Percentiles rank a stretch among this genome's conserved stretches.
These are phyloP conservation scores for Chelidonichthys spinosus DNA, from an alignment of 2,797 vertebrate species.

Conservation along the genomic window DNA sequence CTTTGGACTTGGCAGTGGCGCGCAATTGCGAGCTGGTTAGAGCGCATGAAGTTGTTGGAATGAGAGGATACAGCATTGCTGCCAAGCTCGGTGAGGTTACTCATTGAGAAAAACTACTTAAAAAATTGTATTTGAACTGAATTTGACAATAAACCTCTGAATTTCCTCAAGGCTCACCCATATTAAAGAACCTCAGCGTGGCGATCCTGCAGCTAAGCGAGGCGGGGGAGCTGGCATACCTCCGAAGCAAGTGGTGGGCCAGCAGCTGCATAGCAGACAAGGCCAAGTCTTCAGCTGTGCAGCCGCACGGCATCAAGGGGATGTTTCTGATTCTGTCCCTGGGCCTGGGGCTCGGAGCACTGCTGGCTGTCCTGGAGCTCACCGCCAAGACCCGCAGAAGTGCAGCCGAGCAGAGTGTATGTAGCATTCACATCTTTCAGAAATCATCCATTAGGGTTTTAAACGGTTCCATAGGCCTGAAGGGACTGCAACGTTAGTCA, in stretches of 20 bases:
- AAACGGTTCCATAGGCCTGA: not conserved
- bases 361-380: constrained; percentile 88
- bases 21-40: constrained; percentile 89
- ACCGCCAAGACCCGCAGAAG: constrained; percentile 82
- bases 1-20: constrained; percentile 88
- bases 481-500: not conserved
- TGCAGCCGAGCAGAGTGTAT: constrained; percentile 85
- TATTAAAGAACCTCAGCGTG: constrained; percentile 88
- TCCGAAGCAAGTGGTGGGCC: constrained; percentile 92
- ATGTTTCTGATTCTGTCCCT: constrained; percentile 89
- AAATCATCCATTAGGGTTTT: not conserved
- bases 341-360: constrained; percentile 84
- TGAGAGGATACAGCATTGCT: constrained; percentile 91
- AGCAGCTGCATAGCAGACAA: constrained; percentile 84
- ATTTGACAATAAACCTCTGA: not conserved
- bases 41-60: constrained; percentile 87
- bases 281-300: constrained; percentile 74
- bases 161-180: constrained; percentile 80
- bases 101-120: not conserved
- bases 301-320: constrained; percentile 86
- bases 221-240: constrained; percentile 86
- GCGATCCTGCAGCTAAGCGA: constrained; percentile 89
- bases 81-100: constrained; percentile 82
- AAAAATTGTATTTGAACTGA: not conserved
- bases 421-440: constrained; percentile 2